Base-by-base conservation (phyloP, 2,888 invertebrate species). In the Disparrhopalites patrizii region DNA sequence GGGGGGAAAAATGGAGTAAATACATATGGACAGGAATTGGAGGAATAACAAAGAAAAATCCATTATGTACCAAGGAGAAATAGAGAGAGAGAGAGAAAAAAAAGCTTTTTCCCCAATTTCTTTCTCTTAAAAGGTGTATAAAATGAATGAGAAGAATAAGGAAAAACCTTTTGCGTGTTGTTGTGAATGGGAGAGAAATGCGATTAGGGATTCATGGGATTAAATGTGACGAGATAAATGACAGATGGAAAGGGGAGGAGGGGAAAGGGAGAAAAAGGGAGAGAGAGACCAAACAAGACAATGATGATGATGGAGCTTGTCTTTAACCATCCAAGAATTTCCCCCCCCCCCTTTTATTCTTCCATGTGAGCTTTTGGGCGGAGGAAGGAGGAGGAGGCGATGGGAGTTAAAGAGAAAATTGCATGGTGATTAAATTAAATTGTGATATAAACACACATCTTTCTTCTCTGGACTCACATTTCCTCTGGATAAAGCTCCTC, bases 381-480 rank as follows among this genome's bases (percentile, higher is more conserved):
- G 18, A 3, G 40, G 40, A 18, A 47, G 47, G 8, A 10, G 25
- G 47, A 13, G 23, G n/a, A 3, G n/a, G 13, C 20, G 47, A 47
- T 2, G 25, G 47, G 47, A 47, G n/a, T 23, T 20, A 10, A 15
- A 23, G 47, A 47, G 47, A 47, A 47, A 47, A 47, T 47, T 47
- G 47, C 23, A 47, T 47, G 47, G 47, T 47, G 47, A 47, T 47
- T 47, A 47, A 47, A 47, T 47, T 47, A 47, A 47, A 47, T 47
- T 47, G 47, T 47, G 47, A 47, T 47, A 47, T 47, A 47, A 47
- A 47, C 47, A 5, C 23, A 47, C 4, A 47, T n/a, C n/a, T n/a
- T n/a, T n/a, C n/a, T n/a, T n/a, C n/a, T n/a, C n/a, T n/a, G n/a
- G n/a, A n/a, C n/a, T n/a, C n/a, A n/a, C n/a, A n/a, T n/a, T n/a